These are phyloP conservation scores for Toxostoma redivivum DNA, from an alignment of 2,113 vertebrate genomes.

Conservation along the genomic window DNA sequence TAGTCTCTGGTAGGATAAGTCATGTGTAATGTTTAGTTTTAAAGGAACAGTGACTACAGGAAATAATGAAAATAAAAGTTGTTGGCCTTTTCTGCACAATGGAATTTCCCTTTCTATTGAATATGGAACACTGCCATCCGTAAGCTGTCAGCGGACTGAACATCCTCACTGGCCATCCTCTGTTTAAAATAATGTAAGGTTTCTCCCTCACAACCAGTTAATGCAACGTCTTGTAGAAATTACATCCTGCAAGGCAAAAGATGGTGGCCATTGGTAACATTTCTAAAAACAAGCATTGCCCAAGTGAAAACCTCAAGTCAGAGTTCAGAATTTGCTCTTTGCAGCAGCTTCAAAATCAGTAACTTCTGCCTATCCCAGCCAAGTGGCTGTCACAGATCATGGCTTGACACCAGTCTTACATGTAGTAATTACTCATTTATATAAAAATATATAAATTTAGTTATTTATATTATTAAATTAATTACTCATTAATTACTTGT, in stretches of 20 bases:
- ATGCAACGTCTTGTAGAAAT: background rate
- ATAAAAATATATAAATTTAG: background rate
- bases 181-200: background rate
- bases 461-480: too few species aligned
- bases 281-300: background rate
- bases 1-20: background rate
- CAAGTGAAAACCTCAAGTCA: background rate
- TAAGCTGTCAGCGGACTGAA: background rate
- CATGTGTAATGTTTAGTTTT: background rate
- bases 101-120: background rate
- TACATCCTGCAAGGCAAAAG: background rate
- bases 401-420: background rate
- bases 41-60: background rate
- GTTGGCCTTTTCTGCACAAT: background rate
- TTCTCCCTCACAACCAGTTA: background rate
- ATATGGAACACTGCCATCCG: accelerated
- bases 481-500: background rate
- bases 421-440: background rate
- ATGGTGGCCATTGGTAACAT: background rate
- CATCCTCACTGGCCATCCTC: background rate
- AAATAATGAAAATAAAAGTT: background rate
- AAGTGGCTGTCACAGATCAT: background rate
- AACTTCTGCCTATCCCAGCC: background rate
- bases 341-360: background rate
- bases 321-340: background rate